phyloP scores from a whole-genome alignment of 2,113 vertebrate species.

The Regulus satrapa region DNA sequence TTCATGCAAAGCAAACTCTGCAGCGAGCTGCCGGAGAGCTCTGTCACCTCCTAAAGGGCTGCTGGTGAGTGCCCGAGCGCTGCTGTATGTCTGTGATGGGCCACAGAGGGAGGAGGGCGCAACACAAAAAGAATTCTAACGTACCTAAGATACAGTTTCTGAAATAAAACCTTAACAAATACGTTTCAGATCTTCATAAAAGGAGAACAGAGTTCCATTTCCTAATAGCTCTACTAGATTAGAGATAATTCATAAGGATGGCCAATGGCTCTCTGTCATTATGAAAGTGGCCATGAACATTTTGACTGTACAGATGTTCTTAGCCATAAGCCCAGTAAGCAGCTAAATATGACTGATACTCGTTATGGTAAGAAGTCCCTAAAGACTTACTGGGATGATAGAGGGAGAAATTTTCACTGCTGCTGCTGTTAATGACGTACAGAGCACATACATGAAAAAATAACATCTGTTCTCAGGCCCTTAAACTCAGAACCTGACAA shows the following conservation, averaged over 20 bases:
- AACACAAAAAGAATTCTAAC: background rate
- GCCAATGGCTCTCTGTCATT: background rate
- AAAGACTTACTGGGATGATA: background rate
- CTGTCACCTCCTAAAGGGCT: background rate
- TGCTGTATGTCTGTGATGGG: background rate
- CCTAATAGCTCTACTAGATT: background rate
- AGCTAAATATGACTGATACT: background rate
- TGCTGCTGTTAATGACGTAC: background rate
- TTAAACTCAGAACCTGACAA: background rate
- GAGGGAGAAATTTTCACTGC: background rate
- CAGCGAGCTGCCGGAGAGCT: background rate
- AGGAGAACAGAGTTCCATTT: background rate
- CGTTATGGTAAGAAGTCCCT: background rate
- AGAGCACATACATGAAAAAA: background rate
- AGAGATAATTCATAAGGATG: background rate
- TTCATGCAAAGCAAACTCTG: background rate
- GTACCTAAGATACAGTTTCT: background rate
- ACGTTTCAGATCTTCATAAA: background rate
- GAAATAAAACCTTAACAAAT: background rate
- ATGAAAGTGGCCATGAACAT: background rate
- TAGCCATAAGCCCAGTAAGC: background rate
- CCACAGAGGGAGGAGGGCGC: accelerated
- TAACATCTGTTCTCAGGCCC: background rate
- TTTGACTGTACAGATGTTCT: background rate
- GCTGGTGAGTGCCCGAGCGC: accelerated